Conservation (phyloP, 2,797 vertebrate species). For the Acanthurus lineatus region DNA sequence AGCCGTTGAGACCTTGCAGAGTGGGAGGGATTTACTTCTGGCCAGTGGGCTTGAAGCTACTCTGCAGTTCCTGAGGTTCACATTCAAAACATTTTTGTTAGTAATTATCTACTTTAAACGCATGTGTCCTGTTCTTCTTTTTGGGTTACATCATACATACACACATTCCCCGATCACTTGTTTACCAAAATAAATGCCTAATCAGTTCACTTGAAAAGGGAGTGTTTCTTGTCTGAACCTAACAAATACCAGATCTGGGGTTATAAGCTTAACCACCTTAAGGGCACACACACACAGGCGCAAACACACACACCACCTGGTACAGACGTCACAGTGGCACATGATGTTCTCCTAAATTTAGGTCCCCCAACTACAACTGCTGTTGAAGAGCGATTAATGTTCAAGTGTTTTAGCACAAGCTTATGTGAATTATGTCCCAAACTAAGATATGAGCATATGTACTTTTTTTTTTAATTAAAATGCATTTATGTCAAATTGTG, state of each 20-base stretch:
- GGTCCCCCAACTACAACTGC: slow-evolving; percentile 68
- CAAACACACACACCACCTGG: slow-evolving; percentile 53
- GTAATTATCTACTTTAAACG: slow-evolving; percentile 27
- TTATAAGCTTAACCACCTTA: slow-evolving; percentile 56
- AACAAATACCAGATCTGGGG: slow-evolving; percentile 62
- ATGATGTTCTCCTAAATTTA: slow-evolving; percentile 85
- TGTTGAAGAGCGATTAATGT: slow-evolving; percentile 39
- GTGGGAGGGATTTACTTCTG: slow-evolving; percentile 52
- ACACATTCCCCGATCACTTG: slow-evolving; percentile 20
- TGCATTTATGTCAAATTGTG: not conserved
- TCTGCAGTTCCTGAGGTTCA: slow-evolving; percentile 14
- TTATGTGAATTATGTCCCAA: not conserved
- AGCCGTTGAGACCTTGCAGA: slow-evolving; percentile 40
- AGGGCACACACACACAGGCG: slow-evolving; percentile 35
- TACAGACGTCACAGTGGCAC: slow-evolving; percentile 71
- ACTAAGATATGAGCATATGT: not conserved
- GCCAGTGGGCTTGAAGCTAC: slow-evolving; percentile 28
- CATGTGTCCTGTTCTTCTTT: not conserved
- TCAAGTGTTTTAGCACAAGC: slow-evolving; percentile 38
- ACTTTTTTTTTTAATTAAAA: not conserved
- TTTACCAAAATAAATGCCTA: slow-evolving; percentile 47
- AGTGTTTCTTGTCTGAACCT: slow-evolving; percentile 43
- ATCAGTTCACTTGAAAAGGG: slow-evolving; percentile 52
- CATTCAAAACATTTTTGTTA: slow-evolving; percentile 9
- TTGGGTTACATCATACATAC: not conserved